Percentiles rank a stretch among this genome's conserved stretches.
phyloP scores from a whole-genome alignment of 2,113 vertebrate species.

The Lophura nycthemera region DNA sequence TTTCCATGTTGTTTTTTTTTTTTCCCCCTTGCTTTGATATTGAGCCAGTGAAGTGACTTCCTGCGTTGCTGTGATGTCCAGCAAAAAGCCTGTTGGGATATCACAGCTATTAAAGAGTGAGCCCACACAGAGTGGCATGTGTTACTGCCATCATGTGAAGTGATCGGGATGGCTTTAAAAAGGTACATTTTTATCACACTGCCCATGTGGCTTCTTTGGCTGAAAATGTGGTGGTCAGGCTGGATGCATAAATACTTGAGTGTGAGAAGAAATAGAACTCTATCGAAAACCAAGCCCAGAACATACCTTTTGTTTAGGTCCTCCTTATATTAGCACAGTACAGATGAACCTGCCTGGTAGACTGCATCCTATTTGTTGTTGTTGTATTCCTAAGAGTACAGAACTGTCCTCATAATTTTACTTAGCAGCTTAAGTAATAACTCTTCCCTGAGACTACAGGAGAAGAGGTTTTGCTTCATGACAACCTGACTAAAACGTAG shows the following conservation, averaged over 20 bases:
- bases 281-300: neutral
- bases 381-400: neutral
- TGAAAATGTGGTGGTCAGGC: neutral
- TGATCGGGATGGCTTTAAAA: neutral
- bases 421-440: neutral
- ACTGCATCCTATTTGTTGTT: neutral
- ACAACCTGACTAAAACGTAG: neutral
- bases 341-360: neutral
- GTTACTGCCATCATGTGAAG: neutral
- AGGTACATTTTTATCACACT: neutral
- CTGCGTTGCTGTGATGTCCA: neutral
- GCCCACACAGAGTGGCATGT: neutral
- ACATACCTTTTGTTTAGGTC: neutral
- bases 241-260: neutral
- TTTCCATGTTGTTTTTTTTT: neutral
- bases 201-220: neutral
- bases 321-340: neutral
- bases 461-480: neutral
- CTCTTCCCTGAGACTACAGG: neutral
- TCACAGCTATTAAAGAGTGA: neutral
- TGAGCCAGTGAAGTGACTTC: neutral
- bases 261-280: neutral
- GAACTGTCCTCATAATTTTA: neutral
- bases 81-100: neutral
- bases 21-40: neutral